Base-by-base conservation (phyloP, 2,797 vertebrate genomes). In the Scyliorhinus canicula region DNA sequence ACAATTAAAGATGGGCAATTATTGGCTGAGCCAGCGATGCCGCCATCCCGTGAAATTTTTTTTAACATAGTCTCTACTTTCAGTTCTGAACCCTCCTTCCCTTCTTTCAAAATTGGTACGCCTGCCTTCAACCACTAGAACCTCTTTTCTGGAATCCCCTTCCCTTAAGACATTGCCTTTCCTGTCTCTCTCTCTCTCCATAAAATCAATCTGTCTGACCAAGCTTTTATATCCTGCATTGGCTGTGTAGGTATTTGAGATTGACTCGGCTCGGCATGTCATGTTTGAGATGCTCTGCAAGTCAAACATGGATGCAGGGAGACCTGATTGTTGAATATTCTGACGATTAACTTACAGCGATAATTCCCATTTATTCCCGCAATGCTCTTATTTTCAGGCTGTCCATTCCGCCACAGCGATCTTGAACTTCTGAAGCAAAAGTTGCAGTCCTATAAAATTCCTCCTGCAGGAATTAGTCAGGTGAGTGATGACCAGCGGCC, bases 381-480 rank as follows among this genome's bases (percentile, higher is more conserved):
- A n/a, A 95, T 95, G 95, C 95, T 96, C 95, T 95, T 95, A 21
- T 96, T 97, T 95, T 82, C 96, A 99, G 99, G 99, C 60, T 99
- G 99, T 97, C 99, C 99, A 95, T 99, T 99, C 96, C 98, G 98
- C 95, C 99, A 99, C 98, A 98, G 98, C 52, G 99, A 99, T 96
- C 98, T 98, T 0, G 99, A 99, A 95, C 97, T 99, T 44, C 96
- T 99, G 96, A 99, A 98, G 97, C 99, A 99, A 97, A 99, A 98
- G 97, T 97, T 99, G 95, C 99, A 99, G 97, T 97, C 97, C 0
- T 99, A 98, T 97, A 99, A 98, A 96, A 97, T 99, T 95, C 95
- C 98, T 95, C 97, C 98, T 16, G 97, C 96, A 95, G 98, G 98
- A 95, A 98, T 99, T 96, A 96, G 84, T 96, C 97, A 98, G 97